Evolutionary conservation across 1,140 invertebrate genomes (phyloP), one percentile per base, ranked within the genome.

Genomic region (Solenopsis invicta): DNA sequence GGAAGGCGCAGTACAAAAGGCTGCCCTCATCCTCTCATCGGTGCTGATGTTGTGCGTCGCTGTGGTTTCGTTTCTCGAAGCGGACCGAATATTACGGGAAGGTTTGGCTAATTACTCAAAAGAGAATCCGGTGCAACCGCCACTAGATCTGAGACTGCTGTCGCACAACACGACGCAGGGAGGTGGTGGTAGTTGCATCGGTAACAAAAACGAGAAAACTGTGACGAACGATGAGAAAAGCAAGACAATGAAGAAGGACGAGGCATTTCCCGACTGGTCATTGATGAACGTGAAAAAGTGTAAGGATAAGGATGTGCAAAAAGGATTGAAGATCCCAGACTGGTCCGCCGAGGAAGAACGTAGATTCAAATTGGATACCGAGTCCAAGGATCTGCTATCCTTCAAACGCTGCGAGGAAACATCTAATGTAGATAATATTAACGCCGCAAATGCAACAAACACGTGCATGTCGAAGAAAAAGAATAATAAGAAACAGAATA

Each of bases 1-100:
- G 98, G 98, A 99, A 94, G 94, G 95, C 0, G 95, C 96, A 48
- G 93, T 99, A 16, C 97, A 98, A 90, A 97, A 97, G 93, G 94
- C 96, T 6, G 96, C 97, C 0, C 93, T 98, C 0, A 94, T 95
- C 61, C 93, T 97, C n/a, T 96, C 98, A 85, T 91, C 96, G 8
- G 95, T 96, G 21, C 94, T 98, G 82, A 94, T 98, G 13, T 92
- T 97, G 48, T 97, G 97, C 72, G 96, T 98, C 16, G 90, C 98
- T 3, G 95, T 97, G 0, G 96, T 97, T 54, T 97, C 97, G 0
- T 96, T 98, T 84, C 96, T 98, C 62, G 98, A 97, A 93, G 97
- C 97, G 3, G 97, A 98, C 91, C 95, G 97, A 24, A 97, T 98
- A 84, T 95, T 98, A 74, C 96, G 96, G 64, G 96, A 95, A 75